Percentiles rank a stretch among this genome's conserved stretches.
phyloP scores from a whole-genome alignment of 2,113 vertebrate species.

The Noturus placidus region DNA sequence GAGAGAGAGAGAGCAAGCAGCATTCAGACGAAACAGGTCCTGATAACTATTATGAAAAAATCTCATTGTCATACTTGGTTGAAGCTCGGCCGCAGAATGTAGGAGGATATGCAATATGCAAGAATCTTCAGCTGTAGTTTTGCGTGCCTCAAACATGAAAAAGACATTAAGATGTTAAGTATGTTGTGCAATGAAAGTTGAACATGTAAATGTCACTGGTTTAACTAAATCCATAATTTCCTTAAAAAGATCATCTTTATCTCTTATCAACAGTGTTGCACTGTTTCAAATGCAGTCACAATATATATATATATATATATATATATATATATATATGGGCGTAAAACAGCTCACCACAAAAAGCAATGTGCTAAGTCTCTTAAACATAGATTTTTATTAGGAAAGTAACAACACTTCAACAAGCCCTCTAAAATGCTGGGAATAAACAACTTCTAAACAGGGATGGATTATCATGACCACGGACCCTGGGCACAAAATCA shows the following conservation, averaged over 20 bases:
- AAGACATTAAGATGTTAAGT: background rate
- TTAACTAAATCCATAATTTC: background rate
- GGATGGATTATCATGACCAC: too few relatives aligned
- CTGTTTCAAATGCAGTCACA: background rate
- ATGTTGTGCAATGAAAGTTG: background rate
- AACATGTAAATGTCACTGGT: background rate
- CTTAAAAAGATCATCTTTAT: background rate
- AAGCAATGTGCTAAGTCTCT: background rate
- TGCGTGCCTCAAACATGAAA: background rate
- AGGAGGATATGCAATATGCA: background rate
- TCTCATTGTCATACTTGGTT: background rate
- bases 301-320: background rate
- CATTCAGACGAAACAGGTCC: background rate
- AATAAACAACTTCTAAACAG: background rate
- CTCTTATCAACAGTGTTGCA: background rate
- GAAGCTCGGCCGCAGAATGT: background rate
- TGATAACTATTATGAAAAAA: background rate
- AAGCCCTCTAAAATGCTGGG: background rate
- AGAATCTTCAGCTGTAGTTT: background rate
- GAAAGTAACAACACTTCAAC: constrained; percentile 10
- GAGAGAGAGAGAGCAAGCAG: background rate
- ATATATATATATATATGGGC: background rate
- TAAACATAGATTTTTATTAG: background rate
- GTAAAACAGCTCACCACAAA: background rate
- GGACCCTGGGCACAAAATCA: too few relatives aligned